Conservation (phyloP, 2,888 invertebrate genomes). For the Alloscopus bannaensis region DNA sequence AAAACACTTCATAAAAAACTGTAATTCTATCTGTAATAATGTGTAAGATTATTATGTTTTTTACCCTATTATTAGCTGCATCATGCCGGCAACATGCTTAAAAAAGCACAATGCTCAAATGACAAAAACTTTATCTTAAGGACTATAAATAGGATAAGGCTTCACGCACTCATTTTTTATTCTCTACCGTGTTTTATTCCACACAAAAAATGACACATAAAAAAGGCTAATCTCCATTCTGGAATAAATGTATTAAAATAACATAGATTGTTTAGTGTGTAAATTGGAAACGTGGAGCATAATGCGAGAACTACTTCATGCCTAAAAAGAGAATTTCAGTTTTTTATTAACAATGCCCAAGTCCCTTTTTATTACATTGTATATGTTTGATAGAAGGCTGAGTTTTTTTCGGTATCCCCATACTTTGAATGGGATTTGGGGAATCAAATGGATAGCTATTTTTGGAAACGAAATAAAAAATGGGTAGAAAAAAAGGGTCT, state of each 20-base stretch:
- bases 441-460: no score
- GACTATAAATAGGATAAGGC: slow-evolving; percentile 42
- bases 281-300: no score
- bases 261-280: background rate
- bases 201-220: no score
- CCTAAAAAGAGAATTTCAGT: no score
- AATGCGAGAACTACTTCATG: no score
- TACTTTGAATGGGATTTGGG: no score
- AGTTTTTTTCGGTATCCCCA: no score
- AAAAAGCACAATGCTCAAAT: slow-evolving; percentile 2
- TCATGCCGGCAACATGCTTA: slow-evolving; percentile 40
- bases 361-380: no score
- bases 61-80: slow-evolving; percentile 41
- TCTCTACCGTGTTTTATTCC: no score
- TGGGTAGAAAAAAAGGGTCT: slow-evolving; percentile 4
- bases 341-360: no score
- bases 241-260: slow-evolving; percentile 26
- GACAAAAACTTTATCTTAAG: slow-evolving; percentile 36
- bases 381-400: no score
- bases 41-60: slow-evolving; percentile 29
- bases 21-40: slow-evolving; percentile 36
- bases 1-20: no score
- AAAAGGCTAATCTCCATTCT: slow-evolving; percentile 44
- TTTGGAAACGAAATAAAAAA: background rate
- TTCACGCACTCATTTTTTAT: slow-evolving; percentile 21